These are phyloP conservation scores for Nycticebus coucang DNA, from an alignment of 2,113 vertebrate genomes.

Conservation along the genomic window DNA sequence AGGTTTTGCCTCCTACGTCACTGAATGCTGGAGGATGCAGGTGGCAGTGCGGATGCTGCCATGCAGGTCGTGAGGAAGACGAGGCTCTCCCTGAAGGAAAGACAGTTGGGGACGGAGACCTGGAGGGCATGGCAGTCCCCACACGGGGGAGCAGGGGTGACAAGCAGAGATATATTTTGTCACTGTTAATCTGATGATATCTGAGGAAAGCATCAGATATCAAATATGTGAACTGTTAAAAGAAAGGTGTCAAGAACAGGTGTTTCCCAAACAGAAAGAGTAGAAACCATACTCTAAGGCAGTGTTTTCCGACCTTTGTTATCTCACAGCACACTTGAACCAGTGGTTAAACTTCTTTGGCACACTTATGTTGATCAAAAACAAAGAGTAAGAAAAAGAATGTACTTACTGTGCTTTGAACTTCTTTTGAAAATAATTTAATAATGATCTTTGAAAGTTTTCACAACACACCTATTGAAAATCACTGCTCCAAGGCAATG, in stretches of 20 bases:
- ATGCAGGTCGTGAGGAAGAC: neutral
- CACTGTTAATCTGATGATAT: neutral
- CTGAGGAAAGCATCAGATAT: neutral
- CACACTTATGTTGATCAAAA: no score
- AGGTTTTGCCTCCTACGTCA: fast-evolving
- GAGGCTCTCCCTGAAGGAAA: neutral
- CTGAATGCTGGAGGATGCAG: neutral
- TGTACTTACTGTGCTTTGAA: no score
- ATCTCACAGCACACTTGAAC: no score
- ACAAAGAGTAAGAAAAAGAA: no score
- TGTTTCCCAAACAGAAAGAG: neutral
- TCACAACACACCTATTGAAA: no score
- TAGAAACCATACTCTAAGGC: neutral
- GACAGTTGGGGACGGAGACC: neutral
- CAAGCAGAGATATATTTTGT: neutral
- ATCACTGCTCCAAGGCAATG: neutral
- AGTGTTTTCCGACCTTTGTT: no score
- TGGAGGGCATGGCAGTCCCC: neutral
- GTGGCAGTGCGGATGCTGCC: fast-evolving
- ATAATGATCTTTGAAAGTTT: no score
- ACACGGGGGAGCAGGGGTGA: neutral
- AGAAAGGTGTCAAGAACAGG: neutral
- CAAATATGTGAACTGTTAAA: neutral
- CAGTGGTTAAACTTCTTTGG: no score
- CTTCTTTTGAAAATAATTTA: no score